phyloP scores from a whole-genome alignment of 2,113 vertebrate species.

The Hyperoodon ampullatus region DNA sequence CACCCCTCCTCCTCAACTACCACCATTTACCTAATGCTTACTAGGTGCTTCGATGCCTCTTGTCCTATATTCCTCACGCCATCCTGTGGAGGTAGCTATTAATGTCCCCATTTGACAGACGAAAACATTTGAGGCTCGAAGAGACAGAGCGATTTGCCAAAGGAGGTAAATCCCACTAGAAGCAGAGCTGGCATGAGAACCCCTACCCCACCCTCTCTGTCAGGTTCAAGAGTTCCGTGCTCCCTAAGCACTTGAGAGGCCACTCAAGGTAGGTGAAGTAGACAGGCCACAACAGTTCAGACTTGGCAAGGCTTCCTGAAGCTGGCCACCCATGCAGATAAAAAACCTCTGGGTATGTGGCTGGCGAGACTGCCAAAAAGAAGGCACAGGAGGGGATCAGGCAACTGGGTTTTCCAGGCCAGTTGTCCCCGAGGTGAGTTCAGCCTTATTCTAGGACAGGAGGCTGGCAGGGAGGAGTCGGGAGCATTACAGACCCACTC shows the following conservation, averaged over 20 bases:
- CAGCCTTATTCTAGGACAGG: background rate
- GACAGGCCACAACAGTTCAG: fast-evolving
- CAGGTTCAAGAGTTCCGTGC: too few species aligned
- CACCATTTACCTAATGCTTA: background rate
- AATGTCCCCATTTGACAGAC: background rate
- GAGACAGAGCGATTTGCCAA: background rate
- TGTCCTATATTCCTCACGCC: background rate
- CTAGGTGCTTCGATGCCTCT: background rate
- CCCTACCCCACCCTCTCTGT: fast-evolving
- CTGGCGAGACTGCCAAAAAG: fast-evolving
- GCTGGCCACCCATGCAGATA: fast-evolving
- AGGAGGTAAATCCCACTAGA: background rate
- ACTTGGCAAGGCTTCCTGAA: background rate
- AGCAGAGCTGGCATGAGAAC: too few species aligned
- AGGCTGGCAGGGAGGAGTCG: fast-evolving
- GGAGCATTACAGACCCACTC: background rate
- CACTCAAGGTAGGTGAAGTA: fast-evolving
- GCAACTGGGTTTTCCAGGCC: background rate
- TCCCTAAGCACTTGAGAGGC: background rate
- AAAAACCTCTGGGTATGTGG: background rate
- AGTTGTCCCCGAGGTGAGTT: background rate
- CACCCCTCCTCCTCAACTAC: background rate
- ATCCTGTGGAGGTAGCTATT: background rate
- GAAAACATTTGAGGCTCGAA: background rate
- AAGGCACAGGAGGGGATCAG: background rate